These are phyloP conservation scores for Drosophila azteca DNA, from an alignment of 1,140 invertebrate species.

Conservation along the genomic window DNA sequence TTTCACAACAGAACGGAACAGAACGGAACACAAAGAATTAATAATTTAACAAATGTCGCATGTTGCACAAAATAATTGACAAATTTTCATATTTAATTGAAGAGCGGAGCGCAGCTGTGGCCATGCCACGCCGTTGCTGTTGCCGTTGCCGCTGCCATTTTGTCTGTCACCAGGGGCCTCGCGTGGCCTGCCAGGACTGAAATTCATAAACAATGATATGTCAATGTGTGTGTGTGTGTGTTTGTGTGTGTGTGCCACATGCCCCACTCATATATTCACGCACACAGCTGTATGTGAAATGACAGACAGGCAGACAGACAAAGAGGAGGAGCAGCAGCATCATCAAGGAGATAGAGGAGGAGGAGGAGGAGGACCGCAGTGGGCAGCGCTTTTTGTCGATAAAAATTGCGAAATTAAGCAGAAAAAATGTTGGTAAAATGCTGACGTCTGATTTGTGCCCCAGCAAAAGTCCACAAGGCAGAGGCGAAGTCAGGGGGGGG, in stretches of 20 bases:
- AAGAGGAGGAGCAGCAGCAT: slow-evolving; percentile 2
- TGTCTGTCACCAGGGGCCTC: slow-evolving; percentile 68
- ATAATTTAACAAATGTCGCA: slow-evolving; percentile 81
- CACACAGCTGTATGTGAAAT: slow-evolving; percentile 68
- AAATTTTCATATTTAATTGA: slow-evolving; percentile 83
- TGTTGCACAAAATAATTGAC: slow-evolving; percentile 82
- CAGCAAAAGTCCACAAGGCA: slow-evolving; percentile 17
- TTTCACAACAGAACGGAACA: slow-evolving; percentile 35
- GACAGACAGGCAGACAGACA: slow-evolving; percentile 53
- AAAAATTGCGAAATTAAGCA: slow-evolving; percentile 78
- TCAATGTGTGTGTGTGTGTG: slow-evolving; percentile 25
- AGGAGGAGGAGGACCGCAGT: not conserved
- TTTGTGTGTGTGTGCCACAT: slow-evolving; percentile 11
- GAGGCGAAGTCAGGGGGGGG: too few species aligned
- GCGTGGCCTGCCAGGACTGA: slow-evolving; percentile 36
- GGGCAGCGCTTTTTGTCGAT: slow-evolving; percentile 37
- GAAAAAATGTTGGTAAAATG: slow-evolving; percentile 70
- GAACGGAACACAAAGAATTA: slow-evolving; percentile 71
- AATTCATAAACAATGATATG: slow-evolving; percentile 76
- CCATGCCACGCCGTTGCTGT: slow-evolving; percentile 21
- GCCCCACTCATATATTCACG: slow-evolving; percentile 48
- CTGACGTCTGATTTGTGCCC: slow-evolving; percentile 74
- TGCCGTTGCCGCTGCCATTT: slow-evolving; percentile 41
- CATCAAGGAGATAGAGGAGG: not conserved
- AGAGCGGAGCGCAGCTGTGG: slow-evolving; percentile 68